Percentiles rank a stretch among this genome's conserved stretches.
These are phyloP conservation scores for Apamea epomidion DNA, from an alignment of 2,888 invertebrate genomes.

Conservation along the genomic window DNA sequence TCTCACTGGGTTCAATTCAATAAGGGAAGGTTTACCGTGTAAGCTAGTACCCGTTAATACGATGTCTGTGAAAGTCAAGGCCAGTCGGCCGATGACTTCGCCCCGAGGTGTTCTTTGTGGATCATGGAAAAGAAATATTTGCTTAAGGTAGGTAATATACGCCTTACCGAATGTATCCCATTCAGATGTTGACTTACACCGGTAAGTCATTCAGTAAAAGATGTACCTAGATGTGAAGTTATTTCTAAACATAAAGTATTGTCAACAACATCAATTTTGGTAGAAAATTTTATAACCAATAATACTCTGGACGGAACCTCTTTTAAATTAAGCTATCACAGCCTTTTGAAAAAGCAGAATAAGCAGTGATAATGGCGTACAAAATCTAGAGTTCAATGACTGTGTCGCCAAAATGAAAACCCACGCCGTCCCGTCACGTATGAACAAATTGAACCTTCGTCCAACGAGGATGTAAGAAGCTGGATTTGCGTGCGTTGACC, in stretches of 20 bases:
- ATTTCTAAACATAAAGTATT: neutral
- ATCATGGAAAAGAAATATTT: conserved; percentile 45
- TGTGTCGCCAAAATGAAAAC: conserved; percentile 33
- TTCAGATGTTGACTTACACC: neutral
- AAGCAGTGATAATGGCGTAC: conserved; percentile 2
- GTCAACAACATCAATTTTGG: too few species aligned
- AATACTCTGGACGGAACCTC: neutral
- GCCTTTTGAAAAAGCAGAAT: neutral
- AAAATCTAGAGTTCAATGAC: conserved; percentile 55
- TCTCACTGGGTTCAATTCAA: conserved; percentile 36
- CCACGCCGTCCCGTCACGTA: conserved; percentile 20
- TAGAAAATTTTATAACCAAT: neutral
- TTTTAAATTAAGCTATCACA: neutral
- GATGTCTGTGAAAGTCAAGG: conserved; percentile 65
- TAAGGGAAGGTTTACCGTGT: conserved; percentile 41
- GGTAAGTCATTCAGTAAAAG: neutral
- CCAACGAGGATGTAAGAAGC: conserved; percentile 51
- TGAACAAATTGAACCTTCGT: conserved; percentile 64
- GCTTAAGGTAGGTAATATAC: conserved; percentile 23
- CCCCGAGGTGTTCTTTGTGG: conserved; percentile 23
- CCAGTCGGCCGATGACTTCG: conserved; percentile 61
- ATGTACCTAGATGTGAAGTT: neutral
- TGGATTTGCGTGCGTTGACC: conserved; percentile 57
- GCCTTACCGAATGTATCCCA: neutral
- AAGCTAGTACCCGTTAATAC: conserved; percentile 50